Evolutionary conservation across 2,888 invertebrate species (phyloP).

Genomic region (Drosophila imparisetae): DNA sequence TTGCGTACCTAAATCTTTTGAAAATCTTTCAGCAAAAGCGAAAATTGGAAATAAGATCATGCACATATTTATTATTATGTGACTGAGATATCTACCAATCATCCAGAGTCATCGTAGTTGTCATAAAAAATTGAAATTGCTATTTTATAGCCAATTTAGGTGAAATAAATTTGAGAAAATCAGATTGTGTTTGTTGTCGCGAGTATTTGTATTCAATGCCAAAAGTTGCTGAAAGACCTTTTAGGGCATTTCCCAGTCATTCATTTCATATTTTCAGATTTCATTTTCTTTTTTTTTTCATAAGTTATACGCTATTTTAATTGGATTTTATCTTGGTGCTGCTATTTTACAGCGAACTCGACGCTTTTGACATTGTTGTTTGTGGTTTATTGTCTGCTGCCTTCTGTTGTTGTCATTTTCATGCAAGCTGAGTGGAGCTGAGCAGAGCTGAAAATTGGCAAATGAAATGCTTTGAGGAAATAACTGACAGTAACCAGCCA

Average conservation of each 20-base stretch:
- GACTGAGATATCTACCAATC: neutral
- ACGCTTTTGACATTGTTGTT: constrained; percentile 35
- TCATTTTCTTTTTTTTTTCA: constrained; percentile 25
- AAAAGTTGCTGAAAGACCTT: neutral
- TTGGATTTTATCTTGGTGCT: constrained; percentile 76
- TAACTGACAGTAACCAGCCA: constrained; percentile 49
- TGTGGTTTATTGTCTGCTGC: constrained; percentile 12
- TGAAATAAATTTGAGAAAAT: neutral
- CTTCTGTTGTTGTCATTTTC: constrained; percentile 51
- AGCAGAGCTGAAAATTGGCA: constrained; percentile 64
- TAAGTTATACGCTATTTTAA: constrained; percentile 69
- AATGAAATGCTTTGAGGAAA: constrained; percentile 75
- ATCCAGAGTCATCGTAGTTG: neutral
- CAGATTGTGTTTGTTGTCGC: neutral
- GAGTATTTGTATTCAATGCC: neutral
- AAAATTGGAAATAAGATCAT: neutral
- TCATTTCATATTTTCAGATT: neutral
- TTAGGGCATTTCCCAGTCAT: constrained; percentile 53
- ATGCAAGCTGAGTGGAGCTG: constrained; percentile 51
- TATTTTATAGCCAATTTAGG: neutral
- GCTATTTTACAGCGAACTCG: constrained; percentile 55
- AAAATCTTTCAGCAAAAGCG: neutral
- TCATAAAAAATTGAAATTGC: neutral
- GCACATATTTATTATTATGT: neutral
- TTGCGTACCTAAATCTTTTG: neutral